Percentiles rank a stretch among this genome's conserved stretches.
These are phyloP conservation scores for Torymus aiolomorphi DNA, from an alignment of 2,888 invertebrate genomes.

Conservation along the genomic window DNA sequence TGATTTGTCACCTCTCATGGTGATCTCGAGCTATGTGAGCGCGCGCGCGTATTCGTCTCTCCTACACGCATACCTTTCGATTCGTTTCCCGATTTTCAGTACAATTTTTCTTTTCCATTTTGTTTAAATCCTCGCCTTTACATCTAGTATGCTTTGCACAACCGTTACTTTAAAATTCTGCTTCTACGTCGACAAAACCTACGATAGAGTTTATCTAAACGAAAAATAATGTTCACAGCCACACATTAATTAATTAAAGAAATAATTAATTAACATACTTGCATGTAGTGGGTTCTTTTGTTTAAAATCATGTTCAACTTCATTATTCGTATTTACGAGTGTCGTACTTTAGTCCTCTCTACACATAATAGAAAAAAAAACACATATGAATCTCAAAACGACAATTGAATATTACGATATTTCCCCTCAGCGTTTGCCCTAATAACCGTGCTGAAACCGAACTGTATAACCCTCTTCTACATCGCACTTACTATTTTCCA, in stretches of 20 bases:
- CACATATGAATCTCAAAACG: slow-evolving; percentile 39
- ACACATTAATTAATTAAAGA: slow-evolving; percentile 73
- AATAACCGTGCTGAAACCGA: slow-evolving; percentile 39
- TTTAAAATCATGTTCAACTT: slow-evolving; percentile 36
- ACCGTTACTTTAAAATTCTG: slow-evolving; percentile 53
- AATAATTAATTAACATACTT: slow-evolving; percentile 60
- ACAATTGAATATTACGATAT: slow-evolving; percentile 35
- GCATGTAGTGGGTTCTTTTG: slow-evolving; percentile 55
- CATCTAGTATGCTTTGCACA: slow-evolving; percentile 54
- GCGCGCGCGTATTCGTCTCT: neutral
- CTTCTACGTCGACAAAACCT: slow-evolving; percentile 51
- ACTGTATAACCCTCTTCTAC: neutral
- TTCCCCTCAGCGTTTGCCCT: neutral
- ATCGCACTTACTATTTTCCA: neutral
- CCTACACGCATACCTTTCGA: slow-evolving; percentile 35
- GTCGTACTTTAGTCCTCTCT: slow-evolving; percentile 8
- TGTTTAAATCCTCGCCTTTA: slow-evolving; percentile 50
- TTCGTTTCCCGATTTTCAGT: slow-evolving; percentile 35
- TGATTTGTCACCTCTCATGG: too few species aligned
- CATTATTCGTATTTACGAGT: slow-evolving; percentile 32
- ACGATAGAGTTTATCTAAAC: slow-evolving; percentile 53
- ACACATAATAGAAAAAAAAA: slow-evolving; percentile 44
- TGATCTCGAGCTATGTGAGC: slow-evolving; percentile 40
- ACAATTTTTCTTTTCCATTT: slow-evolving; percentile 10
- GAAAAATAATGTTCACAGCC: slow-evolving; percentile 71